Base-by-base conservation (phyloP, 2,888 invertebrate genomes). In the Nomada hirtipes region DNA sequence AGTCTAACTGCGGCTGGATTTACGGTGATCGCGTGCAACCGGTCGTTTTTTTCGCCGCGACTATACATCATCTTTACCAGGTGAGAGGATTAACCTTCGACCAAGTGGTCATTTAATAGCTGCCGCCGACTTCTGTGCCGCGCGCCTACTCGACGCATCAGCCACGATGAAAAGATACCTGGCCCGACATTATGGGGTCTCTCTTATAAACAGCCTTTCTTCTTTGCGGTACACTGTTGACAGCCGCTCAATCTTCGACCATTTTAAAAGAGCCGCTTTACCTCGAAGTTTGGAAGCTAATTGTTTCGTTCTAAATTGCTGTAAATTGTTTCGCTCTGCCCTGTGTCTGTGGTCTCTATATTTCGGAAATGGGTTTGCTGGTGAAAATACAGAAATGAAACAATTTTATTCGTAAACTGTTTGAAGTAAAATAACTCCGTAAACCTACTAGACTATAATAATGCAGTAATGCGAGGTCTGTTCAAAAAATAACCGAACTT, bases 71-170 rank as follows among this genome's bases (percentile, higher is more conserved):
- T 86, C 79, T 87, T 82, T 82, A 67, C 72, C 76, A 52, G 70
- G 75, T 79, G 76, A 87, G 60, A 74, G 85, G 87, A 82, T 86
- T 86, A 82, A 79, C 76, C 84, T 86, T 86, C 82, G 84, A 74
- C 72, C 69, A 73, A 75, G 69, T 71, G 73, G 65, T 57, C 76
- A 57, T 86, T 86, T 84, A 85, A 75, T 61, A 80, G 70, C 18
- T 57, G 70, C 76, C 67, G 69, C 26, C 64, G 64, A 29, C 68
- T 83, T 50, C 83, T 60, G 60, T 72, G 60, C 55, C 57, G 42
- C 53, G 47, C 60, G 57, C 26, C 23, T 13, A 57, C 23, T n/a
- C 68, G 71, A 64, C 50, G 47, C 71, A 20, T 60, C 44, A 26
- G 68, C 18, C 20, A 36, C 55, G 26, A 47, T 78, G 29, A 67